A percentile compares a stretch with the other conserved stretches of the same genome.
phyloP scores from a whole-genome alignment of 2,797 vertebrate species.

The Phoebastria nigripes region DNA sequence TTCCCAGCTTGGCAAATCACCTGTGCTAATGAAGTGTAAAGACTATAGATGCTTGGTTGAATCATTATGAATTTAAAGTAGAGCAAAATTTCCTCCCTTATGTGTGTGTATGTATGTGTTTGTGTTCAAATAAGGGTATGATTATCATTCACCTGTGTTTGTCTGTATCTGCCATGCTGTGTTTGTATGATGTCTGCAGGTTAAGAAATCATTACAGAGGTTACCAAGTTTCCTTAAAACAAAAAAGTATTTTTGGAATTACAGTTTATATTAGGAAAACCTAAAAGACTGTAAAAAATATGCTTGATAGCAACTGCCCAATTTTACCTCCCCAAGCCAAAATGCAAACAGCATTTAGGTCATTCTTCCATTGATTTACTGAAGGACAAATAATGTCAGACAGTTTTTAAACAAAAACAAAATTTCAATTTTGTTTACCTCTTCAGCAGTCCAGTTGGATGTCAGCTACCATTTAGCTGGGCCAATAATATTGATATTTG shows the following conservation, averaged over 20 bases:
- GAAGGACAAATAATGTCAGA: conserved; percentile 75
- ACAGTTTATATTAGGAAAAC: not conserved
- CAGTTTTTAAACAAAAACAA: conserved; percentile 60
- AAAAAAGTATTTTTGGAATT: not conserved
- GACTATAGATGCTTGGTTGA: not conserved
- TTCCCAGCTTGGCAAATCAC: not conserved
- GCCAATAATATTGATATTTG: conserved; percentile 76
- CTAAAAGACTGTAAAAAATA: not conserved
- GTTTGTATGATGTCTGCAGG: not conserved
- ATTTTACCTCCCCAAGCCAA: not conserved
- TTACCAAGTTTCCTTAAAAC: not conserved
- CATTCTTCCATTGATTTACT: conserved; percentile 57
- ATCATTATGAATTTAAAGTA: not conserved
- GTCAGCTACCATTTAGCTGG: conserved; percentile 74
- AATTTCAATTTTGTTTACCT: conserved; percentile 75
- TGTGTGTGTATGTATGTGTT: not conserved
- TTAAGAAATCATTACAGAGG: not conserved
- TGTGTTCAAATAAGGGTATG: not conserved
- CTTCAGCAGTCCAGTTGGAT: conserved; percentile 61
- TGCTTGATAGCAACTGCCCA: not conserved
- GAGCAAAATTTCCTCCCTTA: not conserved
- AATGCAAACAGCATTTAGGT: conserved; percentile 40
- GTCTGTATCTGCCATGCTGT: not conserved
- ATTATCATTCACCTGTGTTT: not conserved
- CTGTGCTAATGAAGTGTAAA: not conserved